phyloP scores from a whole-genome alignment of 2,113 vertebrate genomes.

The Isurus oxyrinchus region DNA sequence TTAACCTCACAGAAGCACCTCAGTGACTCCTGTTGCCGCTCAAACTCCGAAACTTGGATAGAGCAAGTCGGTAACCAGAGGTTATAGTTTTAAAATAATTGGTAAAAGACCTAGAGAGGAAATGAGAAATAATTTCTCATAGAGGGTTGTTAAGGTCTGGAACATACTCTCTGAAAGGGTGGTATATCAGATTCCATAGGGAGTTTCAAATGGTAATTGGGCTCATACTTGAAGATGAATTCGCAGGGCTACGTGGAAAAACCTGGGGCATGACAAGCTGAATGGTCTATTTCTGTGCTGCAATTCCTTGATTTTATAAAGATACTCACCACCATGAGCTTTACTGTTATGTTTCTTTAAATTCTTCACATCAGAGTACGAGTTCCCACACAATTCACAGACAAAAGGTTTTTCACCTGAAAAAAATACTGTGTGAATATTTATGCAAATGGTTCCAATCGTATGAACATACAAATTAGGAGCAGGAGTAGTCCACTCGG shows the following conservation, averaged over 20 bases:
- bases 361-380: constrained; percentile 89
- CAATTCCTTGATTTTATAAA: neutral
- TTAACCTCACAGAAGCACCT: too few species aligned
- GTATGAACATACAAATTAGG: neutral
- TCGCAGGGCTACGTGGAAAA: neutral
- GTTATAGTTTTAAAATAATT: neutral
- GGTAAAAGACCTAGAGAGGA: neutral
- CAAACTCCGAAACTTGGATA: too few species aligned
- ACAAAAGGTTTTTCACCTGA: constrained; percentile 86
- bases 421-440: constrained; percentile 39
- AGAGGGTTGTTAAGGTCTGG: neutral
- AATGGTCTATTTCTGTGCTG: neutral
- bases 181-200: neutral
- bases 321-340: constrained; percentile 74
- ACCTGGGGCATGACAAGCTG: neutral
- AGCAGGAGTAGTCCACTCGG: too few species aligned
- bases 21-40: too few species aligned
- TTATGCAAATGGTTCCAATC: neutral
- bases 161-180: too few species aligned
- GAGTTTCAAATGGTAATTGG: neutral
- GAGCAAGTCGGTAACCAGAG: too few species aligned
- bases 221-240: too few species aligned
- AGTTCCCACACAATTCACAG: constrained; percentile 91
- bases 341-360: constrained; percentile 93
- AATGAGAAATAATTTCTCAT: neutral